Conservation (phyloP, 2,888 invertebrate genomes). For the Catocala nupta region DNA sequence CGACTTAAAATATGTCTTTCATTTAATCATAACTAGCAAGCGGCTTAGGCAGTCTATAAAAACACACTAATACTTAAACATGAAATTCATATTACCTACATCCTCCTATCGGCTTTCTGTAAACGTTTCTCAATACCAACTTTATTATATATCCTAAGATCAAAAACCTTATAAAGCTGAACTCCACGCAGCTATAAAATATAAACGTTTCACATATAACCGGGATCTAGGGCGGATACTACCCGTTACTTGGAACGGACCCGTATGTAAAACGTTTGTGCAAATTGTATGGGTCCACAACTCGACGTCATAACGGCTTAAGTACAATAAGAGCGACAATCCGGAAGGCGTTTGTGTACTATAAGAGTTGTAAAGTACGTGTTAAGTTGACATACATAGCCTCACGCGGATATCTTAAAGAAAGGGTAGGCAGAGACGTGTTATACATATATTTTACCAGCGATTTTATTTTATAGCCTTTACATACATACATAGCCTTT, state of each 20-base stretch:
- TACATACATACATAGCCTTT: too few relatives aligned
- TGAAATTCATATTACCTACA: too few relatives aligned
- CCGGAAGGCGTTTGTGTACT: conserved; percentile 42
- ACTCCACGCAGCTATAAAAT: conserved; percentile 8
- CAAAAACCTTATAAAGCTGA: conserved; percentile 1
- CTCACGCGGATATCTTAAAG: too few relatives aligned
- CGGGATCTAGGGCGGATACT: conserved; percentile 62
- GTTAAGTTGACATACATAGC: background rate
- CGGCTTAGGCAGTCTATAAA: too few relatives aligned
- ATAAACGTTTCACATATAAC: conserved; percentile 64
- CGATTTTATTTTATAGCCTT: too few relatives aligned
- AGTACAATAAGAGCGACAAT: conserved; percentile 50
- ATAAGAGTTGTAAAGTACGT: conserved; percentile 14
- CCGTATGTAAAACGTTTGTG: conserved; percentile 63
- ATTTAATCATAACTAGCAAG: too few relatives aligned
- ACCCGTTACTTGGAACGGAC: conserved; percentile 67
- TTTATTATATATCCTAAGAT: background rate
- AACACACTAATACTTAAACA: too few relatives aligned
- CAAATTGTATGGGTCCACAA: conserved; percentile 65
- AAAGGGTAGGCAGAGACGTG: too few relatives aligned
- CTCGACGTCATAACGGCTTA: conserved; percentile 49
- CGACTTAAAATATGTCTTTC: too few relatives aligned
- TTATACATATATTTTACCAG: too few relatives aligned
- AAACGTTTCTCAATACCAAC: too few relatives aligned
- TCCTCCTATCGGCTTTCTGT: too few relatives aligned